Evolutionary conservation across 2,888 invertebrate species (phyloP), one percentile per base, ranked within the genome.

Genomic region (Agonopterix alstromeriana): DNA sequence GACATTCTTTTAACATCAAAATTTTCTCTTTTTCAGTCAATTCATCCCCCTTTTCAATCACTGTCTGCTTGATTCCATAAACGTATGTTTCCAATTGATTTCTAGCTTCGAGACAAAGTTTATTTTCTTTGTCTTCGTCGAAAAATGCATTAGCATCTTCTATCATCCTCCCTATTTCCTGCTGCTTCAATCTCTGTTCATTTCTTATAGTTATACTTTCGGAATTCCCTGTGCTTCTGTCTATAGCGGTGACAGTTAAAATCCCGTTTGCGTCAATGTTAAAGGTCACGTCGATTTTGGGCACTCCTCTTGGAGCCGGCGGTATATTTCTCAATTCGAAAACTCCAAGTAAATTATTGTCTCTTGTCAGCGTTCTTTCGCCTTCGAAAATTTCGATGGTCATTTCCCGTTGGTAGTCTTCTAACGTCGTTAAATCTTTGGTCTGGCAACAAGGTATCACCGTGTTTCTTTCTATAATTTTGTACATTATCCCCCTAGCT

Each of bases 361-460:
- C 75, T 59, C 67, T 73, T 0, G 82, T 82, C 14, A 84, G 53
- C 9, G 66, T 59, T 8, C 84, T 58, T 56, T 85, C 84, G 0
- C 84, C 84, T 63, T 85, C 82, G 36, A 75, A 84, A 8, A 85
- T 65, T 53, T 83, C 81, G 27, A 85, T 83, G 0, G 77, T 77
- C 77, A 84, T 78, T 9, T 63, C 60, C 17, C 54, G 70, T 59
- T 83, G 83, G 49, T 82, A 70, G 48, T 84, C 82, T n/a, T 78
- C 76, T 49, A 74, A 46, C 0, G 84, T 82, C 0, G 82, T 78
- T 1, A 84, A 54, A 46, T 81, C 80, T 73, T 73, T 81, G 46
- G 74, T 76, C 3, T 53, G 58, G 1, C 63, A 64, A 48, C 82
- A 83, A 10, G 84, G 84, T 45, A 83, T 77, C 0, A 71, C 60